Conservation (phyloP, 2,113 vertebrate species). For the Arvicanthis niloticus region DNA sequence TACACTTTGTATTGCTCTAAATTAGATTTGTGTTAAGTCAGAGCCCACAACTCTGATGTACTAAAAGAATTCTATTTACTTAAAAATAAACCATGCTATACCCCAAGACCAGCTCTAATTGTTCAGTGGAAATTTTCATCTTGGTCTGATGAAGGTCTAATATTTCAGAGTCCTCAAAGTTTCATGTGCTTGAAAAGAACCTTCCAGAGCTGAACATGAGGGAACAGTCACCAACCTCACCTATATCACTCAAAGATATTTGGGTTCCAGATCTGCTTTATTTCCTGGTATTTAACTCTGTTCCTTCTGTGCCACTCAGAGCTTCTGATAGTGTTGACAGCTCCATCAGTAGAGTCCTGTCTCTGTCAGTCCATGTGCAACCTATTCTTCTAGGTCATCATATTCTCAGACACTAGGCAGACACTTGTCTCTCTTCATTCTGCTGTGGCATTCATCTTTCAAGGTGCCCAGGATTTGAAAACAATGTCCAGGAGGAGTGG, state of each 20-base stretch:
- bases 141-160: neutral
- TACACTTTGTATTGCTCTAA: neutral
- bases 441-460: neutral
- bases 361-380: neutral
- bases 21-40: neutral
- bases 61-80: neutral
- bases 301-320: neutral
- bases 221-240: neutral
- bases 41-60: neutral
- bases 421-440: neutral
- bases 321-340: accelerated
- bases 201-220: neutral
- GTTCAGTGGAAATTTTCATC: neutral
- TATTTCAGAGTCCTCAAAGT: neutral
- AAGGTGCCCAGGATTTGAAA: neutral
- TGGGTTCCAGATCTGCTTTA: neutral
- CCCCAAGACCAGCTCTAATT: neutral
- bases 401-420: neutral
- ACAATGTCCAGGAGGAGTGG: neutral
- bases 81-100: neutral
- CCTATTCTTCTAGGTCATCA: neutral
- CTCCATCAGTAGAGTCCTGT: too few species aligned
- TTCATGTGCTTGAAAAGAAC: neutral
- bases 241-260: neutral
- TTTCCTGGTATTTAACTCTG: neutral